Conservation (phyloP, 2,113 vertebrate species). For the Scomber colias region DNA sequence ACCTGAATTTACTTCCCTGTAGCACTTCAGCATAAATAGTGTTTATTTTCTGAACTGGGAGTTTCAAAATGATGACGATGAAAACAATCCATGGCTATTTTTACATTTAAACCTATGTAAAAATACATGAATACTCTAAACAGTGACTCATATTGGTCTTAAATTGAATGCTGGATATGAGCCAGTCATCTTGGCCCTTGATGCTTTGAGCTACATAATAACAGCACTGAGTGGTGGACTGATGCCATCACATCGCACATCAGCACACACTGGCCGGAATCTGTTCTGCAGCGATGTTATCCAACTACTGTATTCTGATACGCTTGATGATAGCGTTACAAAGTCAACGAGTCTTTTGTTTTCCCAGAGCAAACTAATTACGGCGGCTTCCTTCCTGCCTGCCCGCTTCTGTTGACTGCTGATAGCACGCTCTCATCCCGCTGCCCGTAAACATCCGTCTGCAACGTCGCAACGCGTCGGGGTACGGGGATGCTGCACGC, state of each 20-base stretch:
- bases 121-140: background rate
- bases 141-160: background rate
- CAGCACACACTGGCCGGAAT: conserved; percentile 35
- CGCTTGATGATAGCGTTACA: conserved; percentile 56
- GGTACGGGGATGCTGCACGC: background rate
- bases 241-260: conserved; percentile 33
- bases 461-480: background rate
- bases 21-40: background rate
- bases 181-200: background rate
- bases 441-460: conserved; percentile 51
- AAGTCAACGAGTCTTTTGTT: conserved; percentile 73
- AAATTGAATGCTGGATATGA: background rate
- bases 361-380: conserved; percentile 70
- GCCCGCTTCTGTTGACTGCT: conserved; percentile 48
- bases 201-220: background rate
- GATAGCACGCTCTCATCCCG: conserved; percentile 66
- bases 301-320: conserved; percentile 56
- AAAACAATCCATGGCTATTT: no score
- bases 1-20: background rate
- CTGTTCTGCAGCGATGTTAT: conserved; percentile 45
- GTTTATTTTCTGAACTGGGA: conserved; percentile 1
- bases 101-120: no score
- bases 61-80: background rate
- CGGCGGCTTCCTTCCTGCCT: conserved; percentile 77
- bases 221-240: conserved; percentile 11